Conservation (phyloP, 2,113 vertebrate genomes). For the Tauraco erythrolophus region DNA sequence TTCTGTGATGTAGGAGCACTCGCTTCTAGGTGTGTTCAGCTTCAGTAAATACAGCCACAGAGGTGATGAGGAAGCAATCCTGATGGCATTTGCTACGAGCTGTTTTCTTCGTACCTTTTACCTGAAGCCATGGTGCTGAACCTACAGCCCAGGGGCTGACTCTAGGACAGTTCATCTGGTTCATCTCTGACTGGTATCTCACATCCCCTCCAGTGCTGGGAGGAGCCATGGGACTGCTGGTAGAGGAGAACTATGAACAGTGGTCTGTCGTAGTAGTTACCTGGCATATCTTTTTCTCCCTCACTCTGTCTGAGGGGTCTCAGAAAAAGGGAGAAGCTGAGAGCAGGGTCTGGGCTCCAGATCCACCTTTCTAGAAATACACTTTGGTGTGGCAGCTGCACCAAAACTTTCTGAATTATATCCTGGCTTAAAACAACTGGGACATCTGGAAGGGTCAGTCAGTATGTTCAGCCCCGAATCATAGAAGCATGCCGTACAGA, state of each 20-base stretch:
- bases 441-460: background rate
- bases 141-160: background rate
- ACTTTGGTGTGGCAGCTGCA: background rate
- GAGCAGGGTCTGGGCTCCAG: background rate
- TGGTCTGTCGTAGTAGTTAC: background rate
- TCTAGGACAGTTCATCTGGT: background rate
- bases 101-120: background rate
- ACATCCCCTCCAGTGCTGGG: background rate
- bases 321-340: background rate
- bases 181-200: background rate
- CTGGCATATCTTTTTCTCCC: background rate
- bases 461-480: background rate
- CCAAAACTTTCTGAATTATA: background rate
- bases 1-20: background rate
- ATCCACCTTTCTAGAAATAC: background rate
- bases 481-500: background rate
- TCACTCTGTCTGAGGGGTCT: background rate
- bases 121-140: background rate
- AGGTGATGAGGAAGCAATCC: background rate
- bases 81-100: background rate
- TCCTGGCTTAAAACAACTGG: background rate
- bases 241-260: background rate
- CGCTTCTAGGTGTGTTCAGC: background rate
- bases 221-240: background rate
- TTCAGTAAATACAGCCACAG: background rate